A percentile compares a stretch with the other conserved stretches of the same genome.
phyloP scores from a whole-genome alignment of 2,797 vertebrate genomes.

The Euphonia xanthogaster region DNA sequence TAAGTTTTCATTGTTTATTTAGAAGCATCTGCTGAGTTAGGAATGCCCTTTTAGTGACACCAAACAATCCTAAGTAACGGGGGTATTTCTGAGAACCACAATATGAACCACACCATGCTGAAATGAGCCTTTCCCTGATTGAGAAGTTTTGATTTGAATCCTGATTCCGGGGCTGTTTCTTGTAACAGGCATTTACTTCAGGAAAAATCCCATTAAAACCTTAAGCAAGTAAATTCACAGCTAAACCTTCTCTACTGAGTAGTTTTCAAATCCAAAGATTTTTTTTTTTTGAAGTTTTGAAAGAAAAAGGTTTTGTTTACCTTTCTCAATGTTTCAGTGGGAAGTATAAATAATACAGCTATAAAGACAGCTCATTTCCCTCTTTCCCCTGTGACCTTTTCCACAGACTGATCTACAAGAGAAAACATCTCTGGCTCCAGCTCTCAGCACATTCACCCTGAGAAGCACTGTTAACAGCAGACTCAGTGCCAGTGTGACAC shows the following conservation, averaged over 20 bases:
- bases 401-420: neutral
- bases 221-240: neutral
- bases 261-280: neutral
- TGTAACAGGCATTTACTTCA: neutral
- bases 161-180: neutral
- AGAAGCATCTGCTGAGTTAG: neutral
- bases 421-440: neutral
- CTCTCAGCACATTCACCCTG: neutral
- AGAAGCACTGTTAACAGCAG: rapidly evolving
- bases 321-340: neutral
- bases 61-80: neutral
- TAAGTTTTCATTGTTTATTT: neutral
- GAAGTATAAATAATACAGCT: neutral
- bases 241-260: neutral
- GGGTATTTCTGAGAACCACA: neutral
- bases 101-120: neutral
- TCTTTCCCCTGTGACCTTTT: neutral
- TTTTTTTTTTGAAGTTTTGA: neutral
- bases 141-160: neutral
- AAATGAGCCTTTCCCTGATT: neutral
- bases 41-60: neutral
- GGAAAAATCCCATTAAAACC: neutral
- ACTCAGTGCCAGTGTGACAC: too few species aligned
- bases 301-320: neutral
- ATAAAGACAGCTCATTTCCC: neutral